These are phyloP conservation scores for Mugil cephalus DNA, from an alignment of 2,113 vertebrate genomes.

Conservation along the genomic window DNA sequence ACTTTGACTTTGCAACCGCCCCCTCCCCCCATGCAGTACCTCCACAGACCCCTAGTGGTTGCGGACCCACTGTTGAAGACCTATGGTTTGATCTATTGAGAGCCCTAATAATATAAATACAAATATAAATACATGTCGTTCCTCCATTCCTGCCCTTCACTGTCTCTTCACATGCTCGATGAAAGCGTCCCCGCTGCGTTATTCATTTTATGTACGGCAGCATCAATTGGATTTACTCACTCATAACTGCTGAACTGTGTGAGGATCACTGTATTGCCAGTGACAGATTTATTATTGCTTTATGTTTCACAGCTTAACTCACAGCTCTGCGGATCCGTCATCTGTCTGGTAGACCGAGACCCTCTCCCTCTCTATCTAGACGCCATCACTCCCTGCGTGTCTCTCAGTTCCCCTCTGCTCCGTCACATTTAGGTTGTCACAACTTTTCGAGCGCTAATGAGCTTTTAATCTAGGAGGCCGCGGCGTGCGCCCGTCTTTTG, in stretches of 20 bases:
- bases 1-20: too few species aligned
- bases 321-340: constrained; percentile 48
- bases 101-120: too few species aligned
- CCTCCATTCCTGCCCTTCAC: too few species aligned
- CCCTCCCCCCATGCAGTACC: too few species aligned
- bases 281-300: constrained; percentile 72
- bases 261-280: constrained; percentile 10
- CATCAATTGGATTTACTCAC: constrained; percentile 39
- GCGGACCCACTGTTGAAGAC: too few species aligned
- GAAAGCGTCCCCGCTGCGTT: constrained; percentile 9
- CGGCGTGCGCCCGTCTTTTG: neutral
- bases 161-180: too few species aligned
- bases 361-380: constrained; percentile 1
- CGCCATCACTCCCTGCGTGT: neutral
- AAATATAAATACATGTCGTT: too few species aligned
- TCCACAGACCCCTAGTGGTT: too few species aligned
- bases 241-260: constrained; percentile 2
- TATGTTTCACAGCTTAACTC: constrained; percentile 68
- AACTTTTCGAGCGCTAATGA: constrained; percentile 32
- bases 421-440: constrained; percentile 31
- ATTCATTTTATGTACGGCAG: constrained; percentile 38
- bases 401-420: constrained; percentile 5
- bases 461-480: constrained; percentile 11
- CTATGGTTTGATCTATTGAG: too few species aligned
- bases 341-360: constrained; percentile 40